Evolutionary conservation across 2,888 invertebrate species (phyloP).

Genomic region (Acanthacorydalis orientalis): DNA sequence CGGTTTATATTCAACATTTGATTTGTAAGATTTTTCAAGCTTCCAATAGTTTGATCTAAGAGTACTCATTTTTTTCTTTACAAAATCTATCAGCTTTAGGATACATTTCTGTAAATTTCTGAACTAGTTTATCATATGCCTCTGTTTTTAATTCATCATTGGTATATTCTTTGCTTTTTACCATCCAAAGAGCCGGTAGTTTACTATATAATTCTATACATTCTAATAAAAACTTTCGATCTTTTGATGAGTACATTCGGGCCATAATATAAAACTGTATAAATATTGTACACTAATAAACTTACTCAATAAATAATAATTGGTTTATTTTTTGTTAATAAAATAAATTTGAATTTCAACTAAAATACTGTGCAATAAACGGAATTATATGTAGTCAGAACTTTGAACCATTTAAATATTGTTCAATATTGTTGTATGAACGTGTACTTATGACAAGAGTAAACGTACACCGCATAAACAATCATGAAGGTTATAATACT

Average conservation of each 20-base stretch:
- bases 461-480: no score
- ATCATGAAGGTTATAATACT: no score
- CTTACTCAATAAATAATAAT: background rate
- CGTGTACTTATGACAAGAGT: no score
- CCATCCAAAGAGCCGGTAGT: slow-evolving; percentile 12
- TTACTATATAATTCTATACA: slow-evolving; percentile 12
- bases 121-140: slow-evolving; percentile 9
- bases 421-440: no score
- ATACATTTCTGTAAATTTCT: slow-evolving; percentile 9
- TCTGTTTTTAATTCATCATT: slow-evolving; percentile 10
- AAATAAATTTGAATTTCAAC: no score
- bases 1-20: background rate
- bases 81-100: slow-evolving; percentile 8
- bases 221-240: slow-evolving; percentile 10
- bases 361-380: no score
- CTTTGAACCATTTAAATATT: no score
- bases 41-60: slow-evolving; percentile 11
- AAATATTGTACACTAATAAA: background rate
- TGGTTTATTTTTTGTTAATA: background rate
- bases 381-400: no score
- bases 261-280: background rate
- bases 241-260: background rate
- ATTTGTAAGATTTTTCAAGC: slow-evolving; percentile 7
- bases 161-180: slow-evolving; percentile 12
- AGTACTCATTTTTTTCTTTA: slow-evolving; percentile 13